phyloP scores from a whole-genome alignment of 1,140 invertebrate species.

The Cheumatopsyche charites region DNA sequence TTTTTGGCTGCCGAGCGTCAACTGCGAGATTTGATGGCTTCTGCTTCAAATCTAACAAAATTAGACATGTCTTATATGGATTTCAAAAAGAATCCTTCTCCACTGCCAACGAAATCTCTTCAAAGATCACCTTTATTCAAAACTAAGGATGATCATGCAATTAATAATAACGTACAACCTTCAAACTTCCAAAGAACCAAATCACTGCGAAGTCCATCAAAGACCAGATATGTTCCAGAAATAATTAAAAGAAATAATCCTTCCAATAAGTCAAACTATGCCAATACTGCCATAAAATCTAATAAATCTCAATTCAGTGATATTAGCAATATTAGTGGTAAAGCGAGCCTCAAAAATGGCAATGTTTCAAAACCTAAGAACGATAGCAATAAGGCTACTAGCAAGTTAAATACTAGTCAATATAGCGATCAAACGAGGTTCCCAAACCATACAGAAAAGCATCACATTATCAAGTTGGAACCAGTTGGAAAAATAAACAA shows the following conservation, averaged over 20 bases:
- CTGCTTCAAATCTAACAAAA: constrained; percentile 58
- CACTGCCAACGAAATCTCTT: constrained; percentile 46
- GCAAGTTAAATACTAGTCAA: constrained; percentile 25
- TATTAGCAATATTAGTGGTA: constrained; percentile 22
- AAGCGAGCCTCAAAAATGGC: constrained; percentile 27
- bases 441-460: constrained; percentile 44
- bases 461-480: constrained; percentile 44
- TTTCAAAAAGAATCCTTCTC: constrained; percentile 54
- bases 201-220: constrained; percentile 59
- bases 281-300: constrained; percentile 5
- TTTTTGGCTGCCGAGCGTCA: constrained; percentile 60
- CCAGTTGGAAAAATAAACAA: constrained; percentile 40
- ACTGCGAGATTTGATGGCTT: constrained; percentile 62
- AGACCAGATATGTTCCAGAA: constrained; percentile 30
- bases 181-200: constrained; percentile 60
- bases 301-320: constrained; percentile 36
- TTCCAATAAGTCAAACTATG: constrained; percentile 17
- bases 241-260: constrained; percentile 25
- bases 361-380: constrained; percentile 37
- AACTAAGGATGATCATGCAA: constrained; percentile 56
- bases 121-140: constrained; percentile 50
- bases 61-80: constrained; percentile 51
- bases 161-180: constrained; percentile 53
- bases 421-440: constrained; percentile 26
- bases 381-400: constrained; percentile 33